Base-by-base conservation (phyloP, 2,888 invertebrate species). In the Heteromurus nitidus region DNA sequence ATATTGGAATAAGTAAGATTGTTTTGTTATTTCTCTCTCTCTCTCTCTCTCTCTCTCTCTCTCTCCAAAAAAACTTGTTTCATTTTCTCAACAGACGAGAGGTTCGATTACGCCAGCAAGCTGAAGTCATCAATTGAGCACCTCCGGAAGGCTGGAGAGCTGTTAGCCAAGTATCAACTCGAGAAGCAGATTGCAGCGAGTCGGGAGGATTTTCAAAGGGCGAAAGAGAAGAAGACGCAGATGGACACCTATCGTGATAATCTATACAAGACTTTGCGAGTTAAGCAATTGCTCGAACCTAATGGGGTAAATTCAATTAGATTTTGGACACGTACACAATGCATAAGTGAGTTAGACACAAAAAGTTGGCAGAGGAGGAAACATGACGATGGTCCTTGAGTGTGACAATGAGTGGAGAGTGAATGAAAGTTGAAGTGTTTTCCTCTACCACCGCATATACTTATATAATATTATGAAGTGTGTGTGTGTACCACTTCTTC, bases 171-270 rank as follows among this genome's bases (percentile, higher is more conserved):
- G 85, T 95, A 96, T 90, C 93, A 97, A 83, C 91, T 97, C 72
- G 95, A 97, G 87, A 98, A 98, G 88, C 92, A 95, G 28, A 96
- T 96, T 76, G 97, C 98, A 0, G 96, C 97, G 1, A 95, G 95
- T 50, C 91, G 94, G 75, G 98, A 98, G 88, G 97, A 98, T 90
- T 98, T 96, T 88, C 96, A 97, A 88, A 93, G 95, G 82, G 98
- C 98, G 0, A 93, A 95, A 83, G 91, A 94, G 73, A 96, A 97
- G 90, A 94, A 98, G 88, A 94, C 94, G 81, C 94, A 97, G 89
- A 96, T 97, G 88, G 95, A 97, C 87, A 94, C 95, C 87, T 96
- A 95, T 75, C 91, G 96, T 60, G 91, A 92, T 18, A 93, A 94
- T 68, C 92, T 95, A 0, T 94, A 95, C 87, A 92, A 93, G 68